phyloP scores from a whole-genome alignment of 2,888 invertebrate species.

The Conistra vaccinii region DNA sequence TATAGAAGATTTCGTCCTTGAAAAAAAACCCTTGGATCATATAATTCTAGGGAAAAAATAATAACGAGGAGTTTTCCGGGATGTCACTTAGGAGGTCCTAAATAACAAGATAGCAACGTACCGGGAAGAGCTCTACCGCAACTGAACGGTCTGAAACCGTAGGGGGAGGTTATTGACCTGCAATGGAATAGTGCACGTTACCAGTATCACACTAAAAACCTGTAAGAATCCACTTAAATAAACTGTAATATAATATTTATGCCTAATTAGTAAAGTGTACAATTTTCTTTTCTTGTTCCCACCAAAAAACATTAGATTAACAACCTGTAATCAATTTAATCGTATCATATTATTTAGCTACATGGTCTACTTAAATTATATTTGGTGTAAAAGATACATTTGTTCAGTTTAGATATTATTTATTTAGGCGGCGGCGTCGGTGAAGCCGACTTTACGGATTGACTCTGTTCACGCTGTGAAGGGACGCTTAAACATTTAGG shows the following conservation, averaged over 20 bases:
- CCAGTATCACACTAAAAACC: background rate
- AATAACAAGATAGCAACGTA: background rate
- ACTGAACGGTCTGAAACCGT: background rate
- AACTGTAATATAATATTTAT: background rate
- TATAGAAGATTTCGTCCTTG: too few species aligned
- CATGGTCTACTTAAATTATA: constrained; percentile 24
- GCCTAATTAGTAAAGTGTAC: too few species aligned
- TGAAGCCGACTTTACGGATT: constrained; percentile 51
- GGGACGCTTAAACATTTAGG: constrained; percentile 40
- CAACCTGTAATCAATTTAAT: background rate
- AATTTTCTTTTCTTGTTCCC: too few species aligned
- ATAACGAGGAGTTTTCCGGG: background rate
- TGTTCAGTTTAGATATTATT: constrained; percentile 51
- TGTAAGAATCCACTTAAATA: background rate
- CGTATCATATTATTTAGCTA: constrained; percentile 5
- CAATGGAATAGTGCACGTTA: background rate
- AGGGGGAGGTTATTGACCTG: constrained; percentile 19
- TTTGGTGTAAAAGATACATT: constrained; percentile 34
- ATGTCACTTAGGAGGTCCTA: background rate
- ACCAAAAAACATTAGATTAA: background rate
- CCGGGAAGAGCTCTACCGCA: background rate
- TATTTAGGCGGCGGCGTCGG: constrained; percentile 46
- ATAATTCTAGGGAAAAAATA: background rate
- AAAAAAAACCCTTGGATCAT: background rate
- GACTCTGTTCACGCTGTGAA: constrained; percentile 43